These are phyloP conservation scores for Cryptotis parvus DNA, from an alignment of 2,113 vertebrate species.

Conservation along the genomic window DNA sequence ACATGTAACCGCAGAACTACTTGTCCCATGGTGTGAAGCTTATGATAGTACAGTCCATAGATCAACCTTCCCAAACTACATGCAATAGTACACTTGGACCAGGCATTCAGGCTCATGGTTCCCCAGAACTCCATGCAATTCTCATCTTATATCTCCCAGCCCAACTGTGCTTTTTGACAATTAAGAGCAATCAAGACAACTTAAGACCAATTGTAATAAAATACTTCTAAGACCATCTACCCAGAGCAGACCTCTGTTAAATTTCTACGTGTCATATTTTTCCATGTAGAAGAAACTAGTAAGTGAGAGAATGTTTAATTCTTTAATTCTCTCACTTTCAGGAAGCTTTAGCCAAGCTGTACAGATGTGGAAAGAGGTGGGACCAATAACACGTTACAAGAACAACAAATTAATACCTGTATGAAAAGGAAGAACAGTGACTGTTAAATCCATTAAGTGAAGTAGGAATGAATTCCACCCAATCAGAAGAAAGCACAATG, in stretches of 20 bases:
- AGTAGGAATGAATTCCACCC: not conserved
- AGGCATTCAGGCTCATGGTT: conserved; percentile 3
- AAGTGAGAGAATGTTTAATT: conserved; percentile 21
- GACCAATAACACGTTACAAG: not conserved
- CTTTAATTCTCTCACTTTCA: not conserved
- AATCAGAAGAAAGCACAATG: conserved; percentile 20
- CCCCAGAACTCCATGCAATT: not conserved
- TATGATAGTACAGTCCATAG: not conserved
- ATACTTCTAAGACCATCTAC: no score
- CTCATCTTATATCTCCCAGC: not conserved
- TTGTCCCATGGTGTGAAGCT: conserved; percentile 21
- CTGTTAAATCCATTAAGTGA: conserved; percentile 46
- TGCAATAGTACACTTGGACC: not conserved
- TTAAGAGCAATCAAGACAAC: no score
- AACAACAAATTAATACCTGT: not conserved
- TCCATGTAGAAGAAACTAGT: not conserved
- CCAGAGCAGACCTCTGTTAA: not conserved
- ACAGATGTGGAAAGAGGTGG: not conserved
- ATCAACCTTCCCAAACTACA: conserved; percentile 17
- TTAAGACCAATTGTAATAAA: not conserved
- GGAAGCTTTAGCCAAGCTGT: conserved; percentile 24
- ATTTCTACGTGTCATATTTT: not conserved
- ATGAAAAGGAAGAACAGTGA: not conserved
- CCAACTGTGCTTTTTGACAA: conserved; percentile 37
- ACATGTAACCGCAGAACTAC: conserved; percentile 39